phyloP scores from a whole-genome alignment of 2,113 vertebrate species.

The Prinia subflava region DNA sequence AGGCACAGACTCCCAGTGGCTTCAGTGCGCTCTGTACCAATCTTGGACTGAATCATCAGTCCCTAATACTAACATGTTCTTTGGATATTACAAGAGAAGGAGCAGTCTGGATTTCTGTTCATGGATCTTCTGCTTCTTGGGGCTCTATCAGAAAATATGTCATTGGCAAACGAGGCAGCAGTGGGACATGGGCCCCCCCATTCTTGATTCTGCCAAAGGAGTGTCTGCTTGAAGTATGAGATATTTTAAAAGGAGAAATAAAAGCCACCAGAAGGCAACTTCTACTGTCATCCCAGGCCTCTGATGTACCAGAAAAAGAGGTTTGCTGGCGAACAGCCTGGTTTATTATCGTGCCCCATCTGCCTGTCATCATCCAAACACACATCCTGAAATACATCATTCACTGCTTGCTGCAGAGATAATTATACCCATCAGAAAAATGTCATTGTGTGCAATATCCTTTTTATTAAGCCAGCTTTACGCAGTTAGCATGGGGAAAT shows the following conservation, averaged over 20 bases:
- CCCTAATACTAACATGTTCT: not conserved
- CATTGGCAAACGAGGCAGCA: not conserved
- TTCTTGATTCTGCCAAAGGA: not conserved
- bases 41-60: not conserved
- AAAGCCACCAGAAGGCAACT: not conserved
- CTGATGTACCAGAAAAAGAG: not conserved
- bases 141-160: not conserved
- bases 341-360: not conserved
- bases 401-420: not conserved
- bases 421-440: not conserved
- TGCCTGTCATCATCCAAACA: not conserved
- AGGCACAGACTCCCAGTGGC: not conserved
- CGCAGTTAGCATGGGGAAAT: not conserved
- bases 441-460: not conserved
- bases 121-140: not conserved
- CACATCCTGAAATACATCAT: not conserved
- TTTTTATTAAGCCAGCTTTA: constrained; percentile 3
- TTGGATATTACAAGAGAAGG: not conserved
- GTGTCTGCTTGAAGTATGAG: not conserved
- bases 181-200: not conserved
- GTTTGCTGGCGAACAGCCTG: not conserved
- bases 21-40: not conserved
- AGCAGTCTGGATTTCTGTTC: not conserved
- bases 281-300: not conserved
- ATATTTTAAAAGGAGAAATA: not conserved